These are phyloP conservation scores for Herminia tarsipennalis DNA, from an alignment of 2,888 invertebrate genomes.

Conservation along the genomic window DNA sequence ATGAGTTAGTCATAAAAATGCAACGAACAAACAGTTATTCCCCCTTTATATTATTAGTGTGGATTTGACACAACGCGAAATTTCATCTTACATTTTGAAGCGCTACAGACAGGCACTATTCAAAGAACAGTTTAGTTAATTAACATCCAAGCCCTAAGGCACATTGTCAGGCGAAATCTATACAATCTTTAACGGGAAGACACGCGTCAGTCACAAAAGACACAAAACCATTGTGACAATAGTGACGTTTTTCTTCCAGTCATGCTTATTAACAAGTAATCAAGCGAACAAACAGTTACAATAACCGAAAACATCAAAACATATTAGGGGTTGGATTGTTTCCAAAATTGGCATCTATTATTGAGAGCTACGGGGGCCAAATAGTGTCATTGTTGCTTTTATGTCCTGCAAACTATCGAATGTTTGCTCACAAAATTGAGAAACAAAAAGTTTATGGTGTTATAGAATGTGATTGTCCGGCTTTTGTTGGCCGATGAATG, in stretches of 20 bases:
- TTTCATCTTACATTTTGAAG: neutral
- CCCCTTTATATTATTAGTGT: neutral
- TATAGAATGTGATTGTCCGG: slow-evolving; percentile 46
- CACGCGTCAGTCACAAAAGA: slow-evolving; percentile 63
- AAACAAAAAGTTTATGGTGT: slow-evolving; percentile 47
- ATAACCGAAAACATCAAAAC: slow-evolving; percentile 80
- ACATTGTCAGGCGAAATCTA: slow-evolving; percentile 29
- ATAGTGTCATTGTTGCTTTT: slow-evolving; percentile 55
- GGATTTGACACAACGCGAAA: too few relatives aligned
- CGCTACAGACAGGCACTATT: neutral
- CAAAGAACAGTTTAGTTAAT: slow-evolving; percentile 1
- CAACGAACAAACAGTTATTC: too few relatives aligned
- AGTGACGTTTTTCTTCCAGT: slow-evolving; percentile 55
- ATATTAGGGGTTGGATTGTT: slow-evolving; percentile 78
- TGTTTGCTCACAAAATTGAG: slow-evolving; percentile 44
- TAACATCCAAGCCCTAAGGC: neutral
- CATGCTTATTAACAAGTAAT: slow-evolving; percentile 74
- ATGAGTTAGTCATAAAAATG: too few relatives aligned
- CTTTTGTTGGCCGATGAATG: slow-evolving; percentile 69
- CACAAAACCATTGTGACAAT: slow-evolving; percentile 60
- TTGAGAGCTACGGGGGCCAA: slow-evolving; percentile 70
- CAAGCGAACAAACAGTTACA: slow-evolving; percentile 62
- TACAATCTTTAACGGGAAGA: slow-evolving; percentile 62
- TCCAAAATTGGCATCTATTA: slow-evolving; percentile 75
- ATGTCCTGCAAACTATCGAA: slow-evolving; percentile 64